Base-by-base conservation (phyloP, 2,113 vertebrate genomes). In the Rhinichthys klamathensis region DNA sequence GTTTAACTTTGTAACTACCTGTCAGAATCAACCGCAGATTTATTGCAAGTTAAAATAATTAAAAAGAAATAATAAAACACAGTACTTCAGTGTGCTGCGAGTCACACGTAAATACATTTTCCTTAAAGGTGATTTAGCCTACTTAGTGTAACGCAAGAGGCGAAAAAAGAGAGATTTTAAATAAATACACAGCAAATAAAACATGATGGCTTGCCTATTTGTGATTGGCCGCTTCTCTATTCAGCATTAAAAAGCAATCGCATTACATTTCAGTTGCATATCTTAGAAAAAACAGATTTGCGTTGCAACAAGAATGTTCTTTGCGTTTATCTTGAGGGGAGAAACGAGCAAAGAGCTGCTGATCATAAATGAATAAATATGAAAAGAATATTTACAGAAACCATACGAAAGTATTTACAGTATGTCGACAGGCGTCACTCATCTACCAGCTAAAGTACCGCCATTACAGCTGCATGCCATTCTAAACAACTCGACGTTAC, bases 391-490 rank as follows among this genome's bases (percentile, higher is more conserved):
- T 93, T 90, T 91, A 94, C 85, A 92, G 88, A 35, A 87, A 86
- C 81, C 73, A 91, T 83, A 87, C 32, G 82, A 54, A 83, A 67
- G 85, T 93, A 94, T 95, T 90, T 95, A 95, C 92, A 94, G 60
- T 79, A 85, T 82, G 44, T 67, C 3, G 63, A 86, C 82, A 75
- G 83, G 78, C 72, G 41, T 77, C 63, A 77, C 69, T 73, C 51
- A 46, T 87, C 51, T 49, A 60, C 23, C 74, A 51, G 75, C 81
- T 51, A 84, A 54, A 65, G 41, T 73, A 74, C 41, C 15, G n/a
- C 44, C 6, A 75, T 16, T 81, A 67, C 13, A 76, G 79, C 16
- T n/a, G 61, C 75, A 84, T 72, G 72, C 78, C 51, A 25, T 46
- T 49, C 49, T 63, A 87, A 78, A 81, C 82, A 74, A 74, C 61